A percentile compares a stretch with the other conserved stretches of the same genome.
Conservation (phyloP, 1,140 invertebrate genomes). For the Zophobas morio region DNA sequence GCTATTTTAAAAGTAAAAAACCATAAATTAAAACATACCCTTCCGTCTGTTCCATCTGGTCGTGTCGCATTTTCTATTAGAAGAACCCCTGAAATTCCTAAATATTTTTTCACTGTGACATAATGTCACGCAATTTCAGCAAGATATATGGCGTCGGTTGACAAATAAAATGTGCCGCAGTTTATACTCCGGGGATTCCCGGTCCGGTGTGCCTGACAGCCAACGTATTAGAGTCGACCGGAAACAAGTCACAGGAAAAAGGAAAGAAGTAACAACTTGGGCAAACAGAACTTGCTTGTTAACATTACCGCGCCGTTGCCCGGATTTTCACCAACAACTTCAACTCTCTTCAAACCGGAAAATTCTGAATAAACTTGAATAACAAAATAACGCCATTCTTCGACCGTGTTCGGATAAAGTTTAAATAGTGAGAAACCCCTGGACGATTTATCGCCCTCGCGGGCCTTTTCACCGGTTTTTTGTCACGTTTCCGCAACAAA, state of each 20-base stretch:
- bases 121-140: conserved; percentile 28
- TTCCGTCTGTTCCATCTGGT: not conserved
- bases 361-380: conserved; percentile 41
- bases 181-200: conserved; percentile 32
- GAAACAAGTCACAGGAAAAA: conserved; percentile 31
- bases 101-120: conserved; percentile 21
- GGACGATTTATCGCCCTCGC: conserved; percentile 48
- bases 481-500: conserved; percentile 1
- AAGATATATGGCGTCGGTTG: conserved; percentile 33
- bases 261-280: conserved; percentile 32
- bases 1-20: not conserved
- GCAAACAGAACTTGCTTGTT: conserved; percentile 37
- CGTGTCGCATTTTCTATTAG: not conserved
- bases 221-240: conserved; percentile 36
- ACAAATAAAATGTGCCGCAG: conserved; percentile 38
- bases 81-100: conserved; percentile 9
- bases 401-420: conserved; percentile 9
- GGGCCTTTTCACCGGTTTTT: conserved; percentile 11
- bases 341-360: conserved; percentile 15
- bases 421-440: conserved; percentile 22
- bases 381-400: conserved; percentile 21
- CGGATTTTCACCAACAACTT: conserved; percentile 18
- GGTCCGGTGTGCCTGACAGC: conserved; percentile 29
- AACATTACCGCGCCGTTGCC: conserved; percentile 16
- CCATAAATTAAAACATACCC: not conserved